Conservation (phyloP, 2,888 invertebrate genomes). For the Philhelius pedissequus region DNA sequence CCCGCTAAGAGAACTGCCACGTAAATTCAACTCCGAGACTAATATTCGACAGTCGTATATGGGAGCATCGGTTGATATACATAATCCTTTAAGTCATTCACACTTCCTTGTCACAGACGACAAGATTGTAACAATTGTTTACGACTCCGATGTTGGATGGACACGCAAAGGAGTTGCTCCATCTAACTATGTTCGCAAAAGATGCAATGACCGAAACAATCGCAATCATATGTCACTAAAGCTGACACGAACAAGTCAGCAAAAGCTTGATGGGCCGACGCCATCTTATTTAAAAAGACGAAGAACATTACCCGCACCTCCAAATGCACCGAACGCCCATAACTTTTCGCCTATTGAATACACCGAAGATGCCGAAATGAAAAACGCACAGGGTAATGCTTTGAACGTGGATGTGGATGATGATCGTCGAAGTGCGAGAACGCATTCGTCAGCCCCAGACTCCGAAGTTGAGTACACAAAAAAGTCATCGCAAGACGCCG, state of each 20-base stretch:
- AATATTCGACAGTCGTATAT: constrained; percentile 78
- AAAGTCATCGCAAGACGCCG: constrained; percentile 16
- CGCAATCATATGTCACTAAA: constrained; percentile 77
- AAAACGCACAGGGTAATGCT: constrained; percentile 56
- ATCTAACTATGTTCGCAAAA: constrained; percentile 75
- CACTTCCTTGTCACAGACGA: constrained; percentile 79
- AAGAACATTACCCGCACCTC: constrained; percentile 76
- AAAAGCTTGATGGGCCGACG: constrained; percentile 76
- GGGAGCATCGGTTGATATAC: constrained; percentile 76
- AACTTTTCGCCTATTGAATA: constrained; percentile 77
- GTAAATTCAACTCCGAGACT: constrained; percentile 77
- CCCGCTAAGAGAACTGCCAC: constrained; percentile 70
- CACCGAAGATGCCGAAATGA: constrained; percentile 68
- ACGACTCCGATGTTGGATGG: constrained; percentile 79
- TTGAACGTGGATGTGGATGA: constrained; percentile 1
- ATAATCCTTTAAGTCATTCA: constrained; percentile 77
- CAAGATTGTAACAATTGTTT: constrained; percentile 79
- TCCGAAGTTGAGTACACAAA: constrained; percentile 54
- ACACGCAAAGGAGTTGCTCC: constrained; percentile 77
- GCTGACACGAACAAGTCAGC: constrained; percentile 75
- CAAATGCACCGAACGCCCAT: constrained; percentile 77
- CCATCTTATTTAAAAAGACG: constrained; percentile 76
- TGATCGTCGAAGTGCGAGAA: constrained; percentile 59
- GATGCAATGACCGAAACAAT: constrained; percentile 70
- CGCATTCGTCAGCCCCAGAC: constrained; percentile 70